phyloP scores from a whole-genome alignment of 2,113 vertebrate genomes.

The Campylomormyrus numenius region DNA sequence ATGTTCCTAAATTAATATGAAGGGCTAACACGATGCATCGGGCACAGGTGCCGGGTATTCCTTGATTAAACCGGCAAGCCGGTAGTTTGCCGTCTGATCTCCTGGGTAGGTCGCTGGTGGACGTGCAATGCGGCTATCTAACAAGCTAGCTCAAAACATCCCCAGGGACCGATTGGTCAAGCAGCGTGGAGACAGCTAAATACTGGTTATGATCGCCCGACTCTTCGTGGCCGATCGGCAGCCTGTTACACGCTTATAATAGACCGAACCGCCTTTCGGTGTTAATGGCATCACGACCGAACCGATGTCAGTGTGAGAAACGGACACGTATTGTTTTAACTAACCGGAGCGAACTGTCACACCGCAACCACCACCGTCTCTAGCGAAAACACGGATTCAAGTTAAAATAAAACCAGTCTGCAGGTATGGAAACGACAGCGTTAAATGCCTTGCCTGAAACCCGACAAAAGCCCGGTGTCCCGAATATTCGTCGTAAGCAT shows the following conservation, averaged over 20 bases:
- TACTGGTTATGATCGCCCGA: not conserved
- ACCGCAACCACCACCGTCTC: conserved; percentile 1
- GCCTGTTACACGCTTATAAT: not conserved
- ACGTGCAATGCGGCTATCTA: not conserved
- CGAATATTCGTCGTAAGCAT: not conserved
- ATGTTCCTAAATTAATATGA: not conserved
- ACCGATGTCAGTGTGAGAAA: not conserved
- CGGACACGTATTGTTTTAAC: conserved; percentile 17
- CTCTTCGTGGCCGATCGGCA: not conserved
- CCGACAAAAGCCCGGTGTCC: not conserved
- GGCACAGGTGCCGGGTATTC: not conserved
- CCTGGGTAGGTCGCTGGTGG: not conserved
- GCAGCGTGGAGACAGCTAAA: not conserved
- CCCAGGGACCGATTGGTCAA: not conserved
- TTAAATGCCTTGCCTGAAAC: conserved; percentile 18
- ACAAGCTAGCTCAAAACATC: not conserved
- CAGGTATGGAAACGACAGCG: not conserved
- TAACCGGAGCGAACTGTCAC: conserved; percentile 21
- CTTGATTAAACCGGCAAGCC: not conserved
- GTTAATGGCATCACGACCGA: not conserved
- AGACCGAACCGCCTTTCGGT: not conserved
- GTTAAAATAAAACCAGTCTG: conserved; percentile 20
- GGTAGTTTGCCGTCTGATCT: not conserved
- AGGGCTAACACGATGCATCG: not conserved
- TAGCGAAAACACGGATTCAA: conserved; percentile 24